Percentiles rank a stretch among this genome's conserved stretches.
These are phyloP conservation scores for Trachops cirrhosus DNA, from an alignment of 2,797 vertebrate species.

Conservation along the genomic window DNA sequence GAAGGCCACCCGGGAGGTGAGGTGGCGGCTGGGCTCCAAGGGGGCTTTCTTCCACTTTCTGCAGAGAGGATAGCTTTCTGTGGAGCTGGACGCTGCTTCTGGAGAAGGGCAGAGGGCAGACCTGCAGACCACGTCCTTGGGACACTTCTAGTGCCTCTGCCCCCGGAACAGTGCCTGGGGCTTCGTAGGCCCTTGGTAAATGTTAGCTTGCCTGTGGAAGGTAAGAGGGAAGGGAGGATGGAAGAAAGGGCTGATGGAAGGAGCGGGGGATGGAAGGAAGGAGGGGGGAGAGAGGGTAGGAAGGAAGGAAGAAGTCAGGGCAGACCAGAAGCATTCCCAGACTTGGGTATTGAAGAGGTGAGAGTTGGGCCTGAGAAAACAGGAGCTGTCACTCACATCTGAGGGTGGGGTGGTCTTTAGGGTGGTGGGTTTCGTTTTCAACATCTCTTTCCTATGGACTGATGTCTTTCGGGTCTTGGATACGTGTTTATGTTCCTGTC, in stretches of 20 bases:
- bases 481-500: not conserved
- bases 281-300: not conserved
- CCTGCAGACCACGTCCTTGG: too few species aligned
- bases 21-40: too few species aligned
- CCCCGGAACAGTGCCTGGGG: not conserved
- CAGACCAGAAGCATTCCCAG: not conserved
- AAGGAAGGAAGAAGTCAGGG: too few species aligned
- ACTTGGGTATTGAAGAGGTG: not conserved
- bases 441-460: not conserved
- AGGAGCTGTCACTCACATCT: not conserved
- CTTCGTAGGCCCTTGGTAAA: not conserved
- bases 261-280: not conserved
- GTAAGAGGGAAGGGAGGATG: not conserved
- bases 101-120: not conserved
- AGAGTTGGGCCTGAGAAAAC: not conserved
- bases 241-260: too few species aligned
- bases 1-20: not conserved
- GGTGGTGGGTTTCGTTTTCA: not conserved
- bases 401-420: not conserved
- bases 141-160: not conserved
- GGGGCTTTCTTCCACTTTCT: not conserved
- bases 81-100: fast-evolving
- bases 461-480: not conserved
- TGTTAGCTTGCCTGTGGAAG: not conserved
- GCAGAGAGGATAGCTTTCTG: not conserved